Evolutionary conservation across 2,113 vertebrate genomes (phyloP).

Genomic region (Pteropus alecto): DNA sequence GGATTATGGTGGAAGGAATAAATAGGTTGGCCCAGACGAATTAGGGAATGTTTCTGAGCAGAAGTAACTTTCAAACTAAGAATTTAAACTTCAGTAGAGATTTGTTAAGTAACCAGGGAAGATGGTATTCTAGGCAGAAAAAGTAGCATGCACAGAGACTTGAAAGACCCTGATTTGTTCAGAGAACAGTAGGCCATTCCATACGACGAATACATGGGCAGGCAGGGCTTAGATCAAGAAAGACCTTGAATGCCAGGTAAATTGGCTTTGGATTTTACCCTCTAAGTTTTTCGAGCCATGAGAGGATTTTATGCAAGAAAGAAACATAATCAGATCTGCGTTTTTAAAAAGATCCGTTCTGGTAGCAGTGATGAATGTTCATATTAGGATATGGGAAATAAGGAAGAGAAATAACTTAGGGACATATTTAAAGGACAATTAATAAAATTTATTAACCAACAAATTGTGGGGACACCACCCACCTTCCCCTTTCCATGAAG

Average conservation of each 20-base stretch:
- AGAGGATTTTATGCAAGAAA: constrained; percentile 52
- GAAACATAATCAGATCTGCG: constrained; percentile 38
- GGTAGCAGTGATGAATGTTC: background rate
- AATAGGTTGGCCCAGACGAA: background rate
- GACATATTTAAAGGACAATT: background rate
- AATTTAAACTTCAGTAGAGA: background rate
- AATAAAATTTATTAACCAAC: background rate
- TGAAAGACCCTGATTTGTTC: background rate
- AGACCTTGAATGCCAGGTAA: background rate
- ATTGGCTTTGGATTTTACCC: background rate
- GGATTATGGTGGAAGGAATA: background rate
- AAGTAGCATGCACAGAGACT: background rate
- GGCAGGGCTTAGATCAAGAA: background rate
- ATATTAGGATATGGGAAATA: background rate
- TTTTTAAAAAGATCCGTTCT: background rate
- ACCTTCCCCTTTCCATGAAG: background rate
- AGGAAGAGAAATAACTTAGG: background rate
- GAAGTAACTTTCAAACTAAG: background rate
- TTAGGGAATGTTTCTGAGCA: background rate
- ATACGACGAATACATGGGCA: background rate
- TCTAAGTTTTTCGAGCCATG: background rate
- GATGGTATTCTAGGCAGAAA: background rate
- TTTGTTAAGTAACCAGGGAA: background rate
- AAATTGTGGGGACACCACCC: background rate
- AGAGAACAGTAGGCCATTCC: background rate